Evolutionary conservation across 2,113 vertebrate species (phyloP).

Genomic region (Corvus cornix): DNA sequence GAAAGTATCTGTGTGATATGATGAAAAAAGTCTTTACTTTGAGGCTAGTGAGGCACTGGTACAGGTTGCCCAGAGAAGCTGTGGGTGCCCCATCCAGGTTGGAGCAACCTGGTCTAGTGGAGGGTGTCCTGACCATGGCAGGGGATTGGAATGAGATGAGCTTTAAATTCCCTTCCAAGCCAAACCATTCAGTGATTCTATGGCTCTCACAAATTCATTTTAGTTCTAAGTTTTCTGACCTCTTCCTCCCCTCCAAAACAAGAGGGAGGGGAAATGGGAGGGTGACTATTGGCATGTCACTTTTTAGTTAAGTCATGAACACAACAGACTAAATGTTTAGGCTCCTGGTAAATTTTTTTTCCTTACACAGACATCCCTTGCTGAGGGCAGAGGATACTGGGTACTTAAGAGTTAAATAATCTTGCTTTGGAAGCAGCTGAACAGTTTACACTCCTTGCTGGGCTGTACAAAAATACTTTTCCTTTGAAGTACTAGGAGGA

Average conservation of each 20-base stretch:
- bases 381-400: background rate
- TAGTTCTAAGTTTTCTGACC: background rate
- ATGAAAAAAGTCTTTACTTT: background rate
- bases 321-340: background rate
- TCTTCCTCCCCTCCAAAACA: background rate
- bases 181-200: background rate
- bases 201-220: background rate
- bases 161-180: background rate
- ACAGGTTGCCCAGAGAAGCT: background rate
- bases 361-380: background rate
- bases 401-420: conserved; percentile 67
- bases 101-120: background rate
- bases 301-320: background rate
- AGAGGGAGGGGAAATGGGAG: background rate
- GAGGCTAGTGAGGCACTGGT: background rate
- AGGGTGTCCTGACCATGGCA: background rate
- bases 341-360: background rate
- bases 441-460: conserved; percentile 79
- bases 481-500: conserved; percentile 78
- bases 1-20: background rate
- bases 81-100: background rate
- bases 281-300: background rate
- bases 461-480: conserved; percentile 81
- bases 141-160: background rate
- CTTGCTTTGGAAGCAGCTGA: conserved; percentile 78